Conservation (phyloP, 2,888 invertebrate genomes). For the Torymus auratus region DNA sequence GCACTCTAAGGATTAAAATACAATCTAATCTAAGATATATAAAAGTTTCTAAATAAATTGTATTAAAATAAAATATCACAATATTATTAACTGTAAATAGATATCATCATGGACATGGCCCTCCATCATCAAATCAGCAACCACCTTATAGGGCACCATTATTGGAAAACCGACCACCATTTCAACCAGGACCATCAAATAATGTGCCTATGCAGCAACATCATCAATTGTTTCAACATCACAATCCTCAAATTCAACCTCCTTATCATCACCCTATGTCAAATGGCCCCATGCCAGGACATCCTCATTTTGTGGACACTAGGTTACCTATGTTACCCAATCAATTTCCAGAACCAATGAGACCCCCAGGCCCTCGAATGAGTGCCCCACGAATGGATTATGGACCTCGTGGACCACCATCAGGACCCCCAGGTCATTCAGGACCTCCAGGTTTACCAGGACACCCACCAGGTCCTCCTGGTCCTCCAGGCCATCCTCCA, state of each 20-base stretch:
- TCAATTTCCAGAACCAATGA: slow-evolving; percentile 66
- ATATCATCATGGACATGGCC: slow-evolving; percentile 43
- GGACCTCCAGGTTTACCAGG: slow-evolving; percentile 49
- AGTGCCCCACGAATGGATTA: slow-evolving; percentile 67
- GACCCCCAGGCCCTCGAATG: slow-evolving; percentile 64
- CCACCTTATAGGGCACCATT: slow-evolving; percentile 62
- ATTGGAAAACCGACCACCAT: slow-evolving; percentile 67
- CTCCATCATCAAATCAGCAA: slow-evolving; percentile 57
- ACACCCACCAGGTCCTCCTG: slow-evolving; percentile 44
- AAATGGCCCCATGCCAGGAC: slow-evolving; percentile 64
- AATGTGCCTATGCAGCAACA: slow-evolving; percentile 58
- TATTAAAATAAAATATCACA: background rate
- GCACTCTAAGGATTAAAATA: too few relatives aligned
- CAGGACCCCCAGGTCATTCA: slow-evolving; percentile 46
- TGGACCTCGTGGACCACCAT: slow-evolving; percentile 64
- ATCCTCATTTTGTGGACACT: slow-evolving; percentile 67
- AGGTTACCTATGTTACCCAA: slow-evolving; percentile 56
- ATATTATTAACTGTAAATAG: slow-evolving; percentile 26
- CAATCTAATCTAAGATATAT: background rate
- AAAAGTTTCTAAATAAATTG: background rate
- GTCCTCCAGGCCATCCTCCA: slow-evolving; percentile 44
- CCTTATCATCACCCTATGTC: slow-evolving; percentile 65
- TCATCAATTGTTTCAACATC: slow-evolving; percentile 63
- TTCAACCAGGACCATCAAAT: slow-evolving; percentile 62
- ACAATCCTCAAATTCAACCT: slow-evolving; percentile 63